Conservation (phyloP, 2,888 invertebrate species). For the Colostygia pectinataria region DNA sequence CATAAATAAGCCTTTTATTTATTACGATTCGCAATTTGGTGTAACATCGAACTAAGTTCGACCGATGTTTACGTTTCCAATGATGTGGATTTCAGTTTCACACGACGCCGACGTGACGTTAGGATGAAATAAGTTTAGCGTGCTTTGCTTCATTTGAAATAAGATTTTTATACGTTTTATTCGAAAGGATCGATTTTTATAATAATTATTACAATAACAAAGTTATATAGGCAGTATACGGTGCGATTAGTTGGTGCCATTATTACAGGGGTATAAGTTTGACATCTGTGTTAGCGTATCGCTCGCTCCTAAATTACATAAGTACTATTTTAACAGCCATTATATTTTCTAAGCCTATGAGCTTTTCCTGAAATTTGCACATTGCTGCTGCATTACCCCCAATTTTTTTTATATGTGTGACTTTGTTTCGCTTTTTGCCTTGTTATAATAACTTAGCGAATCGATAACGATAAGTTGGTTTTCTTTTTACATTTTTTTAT, state of each 20-base stretch:
- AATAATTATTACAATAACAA: conserved; percentile 76
- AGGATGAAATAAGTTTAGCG: conserved; percentile 80
- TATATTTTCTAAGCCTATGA: conserved; percentile 2
- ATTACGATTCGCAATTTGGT: conserved; percentile 70
- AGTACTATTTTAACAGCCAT: conserved; percentile 29
- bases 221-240: conserved; percentile 82
- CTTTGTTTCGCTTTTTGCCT: not conserved
- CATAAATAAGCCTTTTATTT: conserved; percentile 74
- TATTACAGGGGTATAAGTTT: conserved; percentile 81
- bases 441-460: not conserved
- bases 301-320: conserved; percentile 57
- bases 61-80: conserved; percentile 59
- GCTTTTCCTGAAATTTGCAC: conserved; percentile 4
- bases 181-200: conserved; percentile 77
- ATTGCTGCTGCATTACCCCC: conserved; percentile 9
- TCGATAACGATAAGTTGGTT: not conserved
- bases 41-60: conserved; percentile 78
- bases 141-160: conserved; percentile 81
- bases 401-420: not conserved
- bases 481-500: not conserved
- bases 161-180: conserved; percentile 81
- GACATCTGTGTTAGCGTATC: conserved; percentile 53
- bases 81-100: conserved; percentile 70
- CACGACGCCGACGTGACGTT: conserved; percentile 64
- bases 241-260: conserved; percentile 84